Evolutionary conservation across 2,797 vertebrate genomes (phyloP).

Genomic region (Rhodeus uyekii): DNA sequence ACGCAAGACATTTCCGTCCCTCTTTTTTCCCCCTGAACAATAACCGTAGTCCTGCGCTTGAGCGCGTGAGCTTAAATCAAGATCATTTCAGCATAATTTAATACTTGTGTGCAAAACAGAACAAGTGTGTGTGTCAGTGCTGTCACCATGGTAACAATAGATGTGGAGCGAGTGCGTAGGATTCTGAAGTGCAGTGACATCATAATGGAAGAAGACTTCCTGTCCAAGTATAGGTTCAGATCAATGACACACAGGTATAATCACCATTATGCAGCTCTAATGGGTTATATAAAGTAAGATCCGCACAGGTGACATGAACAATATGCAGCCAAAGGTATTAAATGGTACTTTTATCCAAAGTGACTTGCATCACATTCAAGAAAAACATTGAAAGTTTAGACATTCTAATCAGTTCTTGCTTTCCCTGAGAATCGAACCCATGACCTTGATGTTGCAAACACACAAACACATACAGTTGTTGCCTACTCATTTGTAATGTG

Average conservation of each 20-base stretch:
- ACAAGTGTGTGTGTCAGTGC: conserved; percentile 57
- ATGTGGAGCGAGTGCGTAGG: conserved; percentile 66
- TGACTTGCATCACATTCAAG: no score
- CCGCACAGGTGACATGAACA: background rate
- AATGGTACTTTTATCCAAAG: no score
- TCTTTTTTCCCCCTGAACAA: background rate
- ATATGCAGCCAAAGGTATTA: background rate
- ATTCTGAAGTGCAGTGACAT: conserved; percentile 54
- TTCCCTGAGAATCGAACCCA: no score
- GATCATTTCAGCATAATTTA: background rate
- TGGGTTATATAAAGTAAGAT: conserved; percentile 1
- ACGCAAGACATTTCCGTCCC: background rate
- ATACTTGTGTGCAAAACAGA: conserved; percentile 22
- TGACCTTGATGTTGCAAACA: no score
- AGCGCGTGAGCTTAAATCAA: conserved; percentile 3
- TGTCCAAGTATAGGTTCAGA: conserved; percentile 37
- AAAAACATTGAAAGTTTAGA: no score
- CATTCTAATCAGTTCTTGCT: no score
- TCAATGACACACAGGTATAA: conserved; percentile 19
- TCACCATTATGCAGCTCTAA: conserved; percentile 2
- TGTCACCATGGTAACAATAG: conserved; percentile 74
- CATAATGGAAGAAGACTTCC: conserved; percentile 50
- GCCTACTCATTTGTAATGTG: background rate
- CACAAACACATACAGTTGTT: no score
- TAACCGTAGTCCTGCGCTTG: background rate